phyloP scores from a whole-genome alignment of 2,113 vertebrate species.

The Terrapene triunguis region DNA sequence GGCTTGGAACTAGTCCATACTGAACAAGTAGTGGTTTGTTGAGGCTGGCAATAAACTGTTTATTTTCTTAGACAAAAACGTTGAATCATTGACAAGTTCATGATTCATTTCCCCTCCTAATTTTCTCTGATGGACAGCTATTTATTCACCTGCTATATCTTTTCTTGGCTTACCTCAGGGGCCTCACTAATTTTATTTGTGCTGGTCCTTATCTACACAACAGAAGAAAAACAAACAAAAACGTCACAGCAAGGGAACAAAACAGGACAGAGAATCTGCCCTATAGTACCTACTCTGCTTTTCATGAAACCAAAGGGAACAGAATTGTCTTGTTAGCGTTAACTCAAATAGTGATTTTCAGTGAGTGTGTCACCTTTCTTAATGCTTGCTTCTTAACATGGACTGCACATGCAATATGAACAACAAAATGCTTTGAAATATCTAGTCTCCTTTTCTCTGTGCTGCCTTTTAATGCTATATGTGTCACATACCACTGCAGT shows the following conservation, averaged over 20 bases:
- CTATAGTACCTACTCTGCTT: not conserved
- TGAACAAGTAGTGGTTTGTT: not conserved
- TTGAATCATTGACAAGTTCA: not conserved
- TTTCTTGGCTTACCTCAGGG: conserved; percentile 76
- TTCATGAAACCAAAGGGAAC: not conserved
- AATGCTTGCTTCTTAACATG: not conserved
- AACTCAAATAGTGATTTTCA: not conserved
- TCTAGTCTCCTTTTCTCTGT: not conserved
- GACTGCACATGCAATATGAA: not conserved
- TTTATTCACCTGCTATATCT: not conserved
- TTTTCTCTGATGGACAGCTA: not conserved
- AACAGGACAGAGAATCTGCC: not conserved
- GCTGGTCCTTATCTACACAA: conserved; percentile 78
- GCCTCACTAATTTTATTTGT: conserved; percentile 76
- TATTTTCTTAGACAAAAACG: conserved; percentile 44
- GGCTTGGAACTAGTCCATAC: not conserved
- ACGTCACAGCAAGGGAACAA: not conserved
- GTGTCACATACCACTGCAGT: not conserved
- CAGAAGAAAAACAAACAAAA: not conserved
- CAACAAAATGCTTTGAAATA: not conserved
- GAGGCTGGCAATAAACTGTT: not conserved
- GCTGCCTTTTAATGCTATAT: not conserved
- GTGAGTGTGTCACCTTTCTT: not conserved
- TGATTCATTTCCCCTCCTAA: conserved; percentile 22
- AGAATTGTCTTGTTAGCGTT: not conserved